Evolutionary conservation across 1,140 invertebrate genomes (phyloP), one percentile per base, ranked within the genome.

Genomic region (Drosophila truncata): DNA sequence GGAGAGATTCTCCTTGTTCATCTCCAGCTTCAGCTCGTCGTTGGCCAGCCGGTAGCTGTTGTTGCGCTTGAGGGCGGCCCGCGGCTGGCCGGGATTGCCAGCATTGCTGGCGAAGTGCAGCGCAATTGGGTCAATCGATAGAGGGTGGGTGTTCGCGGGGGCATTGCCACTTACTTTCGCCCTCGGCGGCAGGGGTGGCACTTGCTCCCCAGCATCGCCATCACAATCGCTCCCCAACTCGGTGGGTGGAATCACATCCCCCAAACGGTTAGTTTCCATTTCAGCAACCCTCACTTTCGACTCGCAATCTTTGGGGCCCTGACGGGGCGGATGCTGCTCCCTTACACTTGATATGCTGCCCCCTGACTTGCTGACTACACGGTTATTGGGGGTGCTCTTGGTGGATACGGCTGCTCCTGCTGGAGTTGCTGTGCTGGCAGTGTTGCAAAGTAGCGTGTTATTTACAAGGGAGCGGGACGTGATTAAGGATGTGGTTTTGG

Each of bases 1-100:
- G 33, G 41, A 39, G 50, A 72, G 74, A 49, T 92, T 92, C 66
- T 92, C 91, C 76, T 92, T 92, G 67, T 92, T 91, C 80, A 78
- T 78, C 73, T 91, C 80, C 59, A 92, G 78, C 74, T 92, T 91
- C 33, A 92, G 82, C 46, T 91, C 90, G 41, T 91, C 90, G 93
- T 97, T 97, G 2, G 97, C 97, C 92, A 97, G 95, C 69, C 97
- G 95, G 91, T 98, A 98, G 93, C 97, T 97, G 91, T 97, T 96
- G 91, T 96, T 97, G 47, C 97, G 94, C 93, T 97, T 97, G 29
- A 97, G 93, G 37, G 88, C 91, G 39, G 65, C 58, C 50, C 78
- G 76, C 52, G 79, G 25, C 54, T 61, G 77, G 57, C 55, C 69
- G 57, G 52, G 41, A 29, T 35, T 55, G 44, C 57, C 55, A 61